These are phyloP conservation scores for Medauroidea extradentata DNA, from an alignment of 1,140 invertebrate genomes.

Conservation along the genomic window DNA sequence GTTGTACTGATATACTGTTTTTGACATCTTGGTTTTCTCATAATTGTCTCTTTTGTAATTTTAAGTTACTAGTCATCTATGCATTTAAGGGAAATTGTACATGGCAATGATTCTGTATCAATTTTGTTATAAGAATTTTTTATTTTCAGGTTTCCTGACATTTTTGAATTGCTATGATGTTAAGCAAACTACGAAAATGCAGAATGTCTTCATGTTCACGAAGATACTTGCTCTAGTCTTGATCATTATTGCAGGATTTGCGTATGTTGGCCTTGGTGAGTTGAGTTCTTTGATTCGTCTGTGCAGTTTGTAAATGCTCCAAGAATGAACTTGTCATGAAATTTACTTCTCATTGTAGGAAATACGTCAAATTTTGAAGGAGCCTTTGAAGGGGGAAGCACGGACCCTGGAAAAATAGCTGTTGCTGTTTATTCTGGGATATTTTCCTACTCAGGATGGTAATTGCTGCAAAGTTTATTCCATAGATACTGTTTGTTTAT, in stretches of 20 bases:
- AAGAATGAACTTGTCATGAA: background rate
- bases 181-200: conserved; percentile 88
- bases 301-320: background rate
- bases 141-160: conserved; percentile 80
- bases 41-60: no score
- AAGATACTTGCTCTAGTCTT: conserved; percentile 87
- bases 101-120: no score
- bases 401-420: conserved; percentile 73
- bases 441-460: conserved; percentile 96
- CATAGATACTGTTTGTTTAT: no score
- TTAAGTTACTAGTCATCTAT: no score
- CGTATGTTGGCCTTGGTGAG: conserved; percentile 24
- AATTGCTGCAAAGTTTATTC: no score
- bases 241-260: conserved; percentile 80
- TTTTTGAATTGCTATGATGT: conserved; percentile 95
- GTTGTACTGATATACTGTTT: no score
- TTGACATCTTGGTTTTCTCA: no score
- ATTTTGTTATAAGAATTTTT: conserved; percentile 9
- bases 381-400: conserved; percentile 73
- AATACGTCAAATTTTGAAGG: conserved; percentile 67
- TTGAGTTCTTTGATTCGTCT: conserved; percentile 10
- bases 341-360: conserved; percentile 13
- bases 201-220: conserved; percentile 89
- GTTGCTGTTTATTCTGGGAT: conserved; percentile 92
- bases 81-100: no score